phyloP scores from a whole-genome alignment of 2,113 vertebrate genomes.

The Deroptyus accipitrinus region DNA sequence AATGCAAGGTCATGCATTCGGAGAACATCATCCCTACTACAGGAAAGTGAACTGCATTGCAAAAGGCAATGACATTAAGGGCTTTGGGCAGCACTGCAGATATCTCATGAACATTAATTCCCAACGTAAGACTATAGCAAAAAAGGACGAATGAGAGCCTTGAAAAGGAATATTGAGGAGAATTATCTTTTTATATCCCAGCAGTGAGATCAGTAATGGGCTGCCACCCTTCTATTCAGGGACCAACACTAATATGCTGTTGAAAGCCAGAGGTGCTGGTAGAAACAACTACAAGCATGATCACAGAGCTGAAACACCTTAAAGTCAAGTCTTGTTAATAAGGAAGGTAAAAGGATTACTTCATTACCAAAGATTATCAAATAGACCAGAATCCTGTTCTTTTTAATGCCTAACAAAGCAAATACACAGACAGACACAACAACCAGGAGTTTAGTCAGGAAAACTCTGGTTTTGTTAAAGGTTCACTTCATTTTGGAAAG shows the following conservation, averaged over 20 bases:
- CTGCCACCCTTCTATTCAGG: neutral
- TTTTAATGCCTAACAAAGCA: neutral
- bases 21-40: neutral
- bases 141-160: neutral
- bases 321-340: neutral
- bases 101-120: neutral
- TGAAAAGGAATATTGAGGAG: neutral
- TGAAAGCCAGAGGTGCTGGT: neutral
- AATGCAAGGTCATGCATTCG: neutral
- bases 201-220: neutral
- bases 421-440: neutral
- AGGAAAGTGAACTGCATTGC: neutral
- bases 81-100: slow-evolving; percentile 8
- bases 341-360: neutral
- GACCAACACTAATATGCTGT: neutral
- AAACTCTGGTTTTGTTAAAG: neutral
- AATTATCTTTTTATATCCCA: neutral
- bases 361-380: neutral
- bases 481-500: neutral
- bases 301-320: neutral
- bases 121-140: neutral
- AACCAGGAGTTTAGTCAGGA: neutral
- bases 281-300: neutral
- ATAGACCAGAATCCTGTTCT: neutral
- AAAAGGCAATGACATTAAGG: neutral